These are phyloP conservation scores for Listronotus oregonensis DNA, from an alignment of 1,140 invertebrate genomes.

Conservation along the genomic window DNA sequence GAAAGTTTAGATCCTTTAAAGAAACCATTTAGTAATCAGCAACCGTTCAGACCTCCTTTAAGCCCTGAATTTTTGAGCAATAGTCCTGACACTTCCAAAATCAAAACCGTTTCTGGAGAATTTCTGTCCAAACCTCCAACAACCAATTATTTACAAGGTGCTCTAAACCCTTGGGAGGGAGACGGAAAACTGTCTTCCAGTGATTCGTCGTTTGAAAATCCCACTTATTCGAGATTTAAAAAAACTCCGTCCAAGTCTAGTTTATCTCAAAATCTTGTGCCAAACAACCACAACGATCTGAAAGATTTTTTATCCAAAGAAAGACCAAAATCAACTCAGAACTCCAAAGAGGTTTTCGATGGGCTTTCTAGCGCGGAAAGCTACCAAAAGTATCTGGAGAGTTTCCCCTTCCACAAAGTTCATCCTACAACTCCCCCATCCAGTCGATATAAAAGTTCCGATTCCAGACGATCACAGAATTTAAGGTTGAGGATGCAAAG, in stretches of 20 bases:
- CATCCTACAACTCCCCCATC: conserved; percentile 3
- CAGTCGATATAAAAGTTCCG: conserved; percentile 13
- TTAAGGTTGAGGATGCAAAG: conserved; percentile 17
- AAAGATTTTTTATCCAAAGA: conserved; percentile 21
- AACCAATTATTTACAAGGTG: conserved; percentile 2
- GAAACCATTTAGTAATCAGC: background rate
- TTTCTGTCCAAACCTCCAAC: background rate
- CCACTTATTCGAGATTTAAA: conserved; percentile 9
- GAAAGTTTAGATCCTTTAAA: conserved; percentile 17
- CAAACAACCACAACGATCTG: background rate
- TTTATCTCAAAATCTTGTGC: conserved; percentile 6
- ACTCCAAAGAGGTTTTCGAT: conserved; percentile 5
- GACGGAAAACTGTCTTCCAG: background rate
- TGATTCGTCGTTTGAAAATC: background rate
- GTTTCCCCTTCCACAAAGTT: conserved; percentile 12
- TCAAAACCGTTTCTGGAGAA: background rate
- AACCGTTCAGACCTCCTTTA: conserved; percentile 8
- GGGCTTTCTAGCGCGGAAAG: conserved; percentile 14
- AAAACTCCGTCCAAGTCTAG: background rate
- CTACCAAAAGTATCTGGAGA: conserved; percentile 16
- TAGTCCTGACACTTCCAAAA: background rate
- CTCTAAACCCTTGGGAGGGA: background rate
- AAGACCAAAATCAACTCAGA: background rate
- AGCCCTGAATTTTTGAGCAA: conserved; percentile 17
- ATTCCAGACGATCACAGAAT: conserved; percentile 16